Base-by-base conservation (phyloP, 2,113 vertebrate genomes). In the Myrmophylax atrothorax region DNA sequence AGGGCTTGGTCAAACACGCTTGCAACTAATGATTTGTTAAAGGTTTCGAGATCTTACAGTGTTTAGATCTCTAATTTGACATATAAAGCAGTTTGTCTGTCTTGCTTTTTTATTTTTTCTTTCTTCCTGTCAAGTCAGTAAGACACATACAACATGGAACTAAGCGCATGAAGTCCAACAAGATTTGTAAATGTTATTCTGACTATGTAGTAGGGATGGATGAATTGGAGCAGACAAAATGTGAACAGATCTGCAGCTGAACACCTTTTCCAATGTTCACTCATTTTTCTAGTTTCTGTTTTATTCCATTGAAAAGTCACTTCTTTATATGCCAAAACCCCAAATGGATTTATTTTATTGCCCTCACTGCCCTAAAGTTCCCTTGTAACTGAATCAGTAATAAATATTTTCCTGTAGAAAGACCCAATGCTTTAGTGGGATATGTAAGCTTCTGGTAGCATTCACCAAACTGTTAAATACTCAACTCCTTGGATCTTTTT, bases 261-360 rank as follows among this genome's bases (percentile, higher is more conserved):
- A 12, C 7, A 69, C 1, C 4, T 84, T 84, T 81, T 49, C 31
- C 2, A 2, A 6, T 1, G 1, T 50, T 70, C 6, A 18, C 6
- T n/a, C 1, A 35, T 52, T 91, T 91, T 89, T 5, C 18, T 46
- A 42, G 15, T 74, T 78, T 84, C 23, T 1, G 12, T 62, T 89
- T 93, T 79, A 55, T 80, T 92, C 9, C 28, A 50, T 33, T 52
- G 53, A 68, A 82, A 24, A 0, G 10, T 56, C 9, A 24, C 22
- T n/a, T 44, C 6, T 55, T 88, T 89, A 52, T 37, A 26, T 56
- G 33, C 3, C 29, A 49, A 47, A 87, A 59, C 5, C 55, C 35
- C 58, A 63, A 50, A 12, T 17, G 3, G 6, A 2, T 15, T 52
- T 68, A 29, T 76, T 64, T 90, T 56, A 4, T 79, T 63, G 29